Conservation (phyloP, 1,140 invertebrate species). For the Drosophila punjabiensis region DNA sequence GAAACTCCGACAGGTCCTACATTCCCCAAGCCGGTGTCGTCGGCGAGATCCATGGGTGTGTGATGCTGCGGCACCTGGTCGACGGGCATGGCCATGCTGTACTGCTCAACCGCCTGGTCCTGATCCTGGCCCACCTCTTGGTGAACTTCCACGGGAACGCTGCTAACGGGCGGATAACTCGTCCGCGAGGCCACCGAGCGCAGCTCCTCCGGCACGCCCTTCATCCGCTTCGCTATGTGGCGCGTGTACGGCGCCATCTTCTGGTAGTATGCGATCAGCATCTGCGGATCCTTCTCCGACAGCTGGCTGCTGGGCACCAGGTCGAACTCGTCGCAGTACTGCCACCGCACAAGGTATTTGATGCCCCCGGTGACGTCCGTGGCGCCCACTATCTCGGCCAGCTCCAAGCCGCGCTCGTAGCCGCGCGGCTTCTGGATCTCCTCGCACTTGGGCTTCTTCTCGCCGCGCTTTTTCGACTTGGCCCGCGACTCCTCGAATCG, state of each 20-base stretch:
- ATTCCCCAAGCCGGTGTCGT: conserved; percentile 50
- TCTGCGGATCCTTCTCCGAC: conserved; percentile 71
- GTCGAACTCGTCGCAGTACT: conserved; percentile 79
- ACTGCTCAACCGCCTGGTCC: conserved; percentile 1
- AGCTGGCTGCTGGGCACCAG: conserved; percentile 66
- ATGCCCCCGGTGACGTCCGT: conserved; percentile 76
- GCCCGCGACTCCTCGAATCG: conserved; percentile 94
- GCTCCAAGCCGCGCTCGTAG: conserved; percentile 96
- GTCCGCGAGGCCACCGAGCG: conserved; percentile 46
- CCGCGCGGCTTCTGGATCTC: conserved; percentile 82
- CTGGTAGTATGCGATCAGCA: conserved; percentile 80
- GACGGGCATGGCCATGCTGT: conserved; percentile 17
- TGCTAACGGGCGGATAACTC: conserved; percentile 36
- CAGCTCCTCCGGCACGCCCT: conserved; percentile 73
- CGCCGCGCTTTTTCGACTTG: conserved; percentile 86
- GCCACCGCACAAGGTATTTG: conserved; percentile 79
- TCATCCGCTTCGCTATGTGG: conserved; percentile 63
- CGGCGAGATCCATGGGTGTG: conserved; percentile 41
- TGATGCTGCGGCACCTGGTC: conserved; percentile 37
- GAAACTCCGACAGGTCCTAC: conserved; percentile 65
- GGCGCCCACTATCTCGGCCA: conserved; percentile 97
- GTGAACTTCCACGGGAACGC: conserved; percentile 29
- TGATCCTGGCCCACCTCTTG: not conserved
- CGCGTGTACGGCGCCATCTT: conserved; percentile 73
- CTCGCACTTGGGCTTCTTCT: conserved; percentile 84